A percentile compares a stretch with the other conserved stretches of the same genome.
phyloP scores from a whole-genome alignment of 2,113 vertebrate genomes.

The Bettongia penicillata region DNA sequence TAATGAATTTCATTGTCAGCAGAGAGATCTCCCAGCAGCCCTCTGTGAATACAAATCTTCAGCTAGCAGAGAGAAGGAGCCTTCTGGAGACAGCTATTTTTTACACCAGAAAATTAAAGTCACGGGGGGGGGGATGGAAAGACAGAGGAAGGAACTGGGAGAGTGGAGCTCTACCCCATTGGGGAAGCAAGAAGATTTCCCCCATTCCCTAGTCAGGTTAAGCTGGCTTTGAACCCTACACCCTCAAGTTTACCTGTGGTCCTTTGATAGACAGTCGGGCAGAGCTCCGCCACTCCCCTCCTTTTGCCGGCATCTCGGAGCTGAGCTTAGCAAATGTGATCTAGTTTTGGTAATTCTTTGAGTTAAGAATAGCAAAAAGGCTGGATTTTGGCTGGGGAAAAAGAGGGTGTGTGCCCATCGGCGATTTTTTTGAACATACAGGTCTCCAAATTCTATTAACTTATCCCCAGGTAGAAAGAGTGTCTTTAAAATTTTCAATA shows the following conservation, averaged over 20 bases:
- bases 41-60: neutral
- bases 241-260: slow-evolving; percentile 32
- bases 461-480: neutral
- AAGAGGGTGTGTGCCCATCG: neutral
- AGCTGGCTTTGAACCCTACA: neutral
- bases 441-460: rapidly evolving
- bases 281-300: neutral
- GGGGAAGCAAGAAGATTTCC: slow-evolving; percentile 28
- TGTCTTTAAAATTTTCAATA: neutral
- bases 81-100: neutral
- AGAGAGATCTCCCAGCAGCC: neutral
- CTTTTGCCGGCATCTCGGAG: neutral
- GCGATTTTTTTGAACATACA: neutral
- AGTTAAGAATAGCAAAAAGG: neutral
- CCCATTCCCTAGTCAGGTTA: slow-evolving; percentile 59
- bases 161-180: neutral
- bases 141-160: neutral
- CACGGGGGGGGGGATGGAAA: neutral
- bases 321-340: neutral
- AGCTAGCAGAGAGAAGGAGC: neutral
- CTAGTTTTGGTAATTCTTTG: neutral
- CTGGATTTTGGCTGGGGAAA: neutral
- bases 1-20: neutral
- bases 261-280: neutral
- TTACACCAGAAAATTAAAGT: neutral